Percentiles rank a stretch among this genome's conserved stretches.
Conservation (phyloP, 2,888 invertebrate species). For the Endotricha flammealis region DNA sequence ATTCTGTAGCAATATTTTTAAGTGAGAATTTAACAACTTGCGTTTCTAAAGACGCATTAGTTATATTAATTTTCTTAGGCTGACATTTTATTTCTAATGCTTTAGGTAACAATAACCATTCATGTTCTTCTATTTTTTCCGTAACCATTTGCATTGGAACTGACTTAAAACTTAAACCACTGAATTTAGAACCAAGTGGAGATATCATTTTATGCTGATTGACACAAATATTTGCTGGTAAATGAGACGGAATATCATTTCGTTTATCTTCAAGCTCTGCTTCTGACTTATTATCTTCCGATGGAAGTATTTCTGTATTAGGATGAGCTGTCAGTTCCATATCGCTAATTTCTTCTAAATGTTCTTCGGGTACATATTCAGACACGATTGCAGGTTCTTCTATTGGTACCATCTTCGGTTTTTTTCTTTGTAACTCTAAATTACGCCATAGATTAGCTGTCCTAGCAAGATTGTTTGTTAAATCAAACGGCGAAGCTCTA, state of each 20-base stretch:
- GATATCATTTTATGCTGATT: constrained; percentile 50
- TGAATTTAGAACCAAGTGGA: constrained; percentile 30
- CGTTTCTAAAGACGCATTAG: constrained; percentile 26
- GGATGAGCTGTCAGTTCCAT: constrained; percentile 33
- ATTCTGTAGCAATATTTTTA: constrained; percentile 39
- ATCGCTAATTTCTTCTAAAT: constrained; percentile 22
- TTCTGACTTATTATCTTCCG: constrained; percentile 17
- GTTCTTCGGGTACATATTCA: constrained; percentile 16
- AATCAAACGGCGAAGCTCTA: constrained; percentile 51
- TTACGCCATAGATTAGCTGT: constrained; percentile 46
- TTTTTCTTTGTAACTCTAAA: constrained; percentile 22
- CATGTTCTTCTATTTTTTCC: constrained; percentile 9
- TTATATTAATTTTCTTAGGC: constrained; percentile 38
- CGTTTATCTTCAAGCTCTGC: constrained; percentile 22
- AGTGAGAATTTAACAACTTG: constrained; percentile 46
- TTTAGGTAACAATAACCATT: constrained; percentile 28
- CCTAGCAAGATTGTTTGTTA: constrained; percentile 44
- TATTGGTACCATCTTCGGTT: constrained; percentile 13
- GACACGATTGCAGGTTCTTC: constrained; percentile 8
- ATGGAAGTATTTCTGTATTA: constrained; percentile 41
- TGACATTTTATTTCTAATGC: constrained; percentile 32
- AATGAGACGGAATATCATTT: constrained; percentile 16
- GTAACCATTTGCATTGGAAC: not conserved
- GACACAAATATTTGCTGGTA: constrained; percentile 36
- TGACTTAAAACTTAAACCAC: constrained; percentile 24